These are phyloP conservation scores for Trachurus trachurus DNA, from an alignment of 2,797 vertebrate genomes.

Conservation along the genomic window DNA sequence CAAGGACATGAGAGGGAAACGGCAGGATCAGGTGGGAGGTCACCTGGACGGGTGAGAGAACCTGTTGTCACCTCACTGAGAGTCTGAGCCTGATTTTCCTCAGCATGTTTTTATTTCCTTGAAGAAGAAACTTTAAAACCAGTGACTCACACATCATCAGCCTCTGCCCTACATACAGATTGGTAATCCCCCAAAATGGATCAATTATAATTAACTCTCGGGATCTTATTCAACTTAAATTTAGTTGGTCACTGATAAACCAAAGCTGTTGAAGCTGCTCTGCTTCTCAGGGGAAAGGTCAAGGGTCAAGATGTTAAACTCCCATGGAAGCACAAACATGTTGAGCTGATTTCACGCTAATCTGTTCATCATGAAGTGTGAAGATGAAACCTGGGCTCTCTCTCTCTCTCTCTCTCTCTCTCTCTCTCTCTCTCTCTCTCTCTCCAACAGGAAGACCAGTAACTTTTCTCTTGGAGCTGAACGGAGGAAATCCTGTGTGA, in stretches of 20 bases:
- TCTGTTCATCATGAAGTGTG: too few relatives aligned
- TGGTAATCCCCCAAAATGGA: not conserved
- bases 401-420: too few relatives aligned
- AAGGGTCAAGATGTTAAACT: not conserved
- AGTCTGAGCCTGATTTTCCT: constrained; percentile 43
- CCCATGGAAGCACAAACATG: not conserved
- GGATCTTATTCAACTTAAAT: not conserved
- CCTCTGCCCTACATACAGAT: not conserved
- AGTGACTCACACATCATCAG: not conserved
- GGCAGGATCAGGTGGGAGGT: constrained; percentile 57
- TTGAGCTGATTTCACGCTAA: too few relatives aligned
- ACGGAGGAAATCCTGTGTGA: constrained; percentile 81
- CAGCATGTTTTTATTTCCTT: constrained; percentile 22
- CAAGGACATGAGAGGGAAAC: constrained; percentile 18
- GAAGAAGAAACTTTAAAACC: not conserved
- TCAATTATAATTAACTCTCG: not conserved
- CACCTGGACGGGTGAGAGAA: constrained; percentile 54
- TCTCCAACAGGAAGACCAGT: constrained; percentile 66
- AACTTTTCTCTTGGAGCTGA: constrained; percentile 57
- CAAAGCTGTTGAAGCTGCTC: too few relatives aligned
- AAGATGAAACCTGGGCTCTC: too few relatives aligned
- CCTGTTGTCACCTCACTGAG: constrained; percentile 37
- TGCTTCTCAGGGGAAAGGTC: too few relatives aligned
- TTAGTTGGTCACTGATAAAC: not conserved
- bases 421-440: too few relatives aligned